Percentiles rank a stretch among this genome's conserved stretches.
phyloP scores from a whole-genome alignment of 2,888 invertebrate genomes.

The Lycaena phlaeas region DNA sequence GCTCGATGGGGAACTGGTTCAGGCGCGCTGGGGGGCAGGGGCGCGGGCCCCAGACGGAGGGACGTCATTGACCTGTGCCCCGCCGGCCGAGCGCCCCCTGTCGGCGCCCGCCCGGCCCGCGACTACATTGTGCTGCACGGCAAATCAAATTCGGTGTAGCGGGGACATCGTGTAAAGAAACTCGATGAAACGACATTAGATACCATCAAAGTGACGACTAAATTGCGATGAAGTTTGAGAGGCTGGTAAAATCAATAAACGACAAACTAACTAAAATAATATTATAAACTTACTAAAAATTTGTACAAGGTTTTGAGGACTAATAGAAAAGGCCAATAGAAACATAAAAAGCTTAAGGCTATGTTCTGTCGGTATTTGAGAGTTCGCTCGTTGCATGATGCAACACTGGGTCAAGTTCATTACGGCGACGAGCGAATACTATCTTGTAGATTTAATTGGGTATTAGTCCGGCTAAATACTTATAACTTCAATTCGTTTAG shows the following conservation, averaged over 20 bases:
- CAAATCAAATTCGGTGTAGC: slow-evolving; percentile 55
- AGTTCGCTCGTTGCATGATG: background rate
- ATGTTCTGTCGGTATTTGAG: background rate
- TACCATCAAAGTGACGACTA: slow-evolving; percentile 8
- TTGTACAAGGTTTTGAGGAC: background rate
- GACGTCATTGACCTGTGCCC: slow-evolving; percentile 65
- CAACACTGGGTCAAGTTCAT: slow-evolving; percentile 5
- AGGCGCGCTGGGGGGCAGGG: slow-evolving; percentile 27
- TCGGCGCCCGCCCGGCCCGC: slow-evolving; percentile 53
- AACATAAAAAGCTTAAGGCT: background rate
- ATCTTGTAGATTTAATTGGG: background rate
- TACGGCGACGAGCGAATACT: background rate
- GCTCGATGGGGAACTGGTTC: slow-evolving; percentile 39
- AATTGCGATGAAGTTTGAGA: no score
- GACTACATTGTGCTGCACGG: slow-evolving; percentile 58
- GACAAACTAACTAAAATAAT: no score
- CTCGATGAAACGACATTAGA: slow-evolving; percentile 23
- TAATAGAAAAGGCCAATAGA: background rate
- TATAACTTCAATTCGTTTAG: no score
- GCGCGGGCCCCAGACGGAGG: slow-evolving; percentile 53
- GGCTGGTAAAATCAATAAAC: no score
- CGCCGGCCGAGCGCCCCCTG: slow-evolving; percentile 30
- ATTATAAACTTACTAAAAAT: slow-evolving; percentile 14
- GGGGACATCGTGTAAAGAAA: slow-evolving; percentile 25
- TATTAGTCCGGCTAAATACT: no score